Base-by-base conservation (phyloP, 1,140 invertebrate genomes). In the Radopholus similis region DNA sequence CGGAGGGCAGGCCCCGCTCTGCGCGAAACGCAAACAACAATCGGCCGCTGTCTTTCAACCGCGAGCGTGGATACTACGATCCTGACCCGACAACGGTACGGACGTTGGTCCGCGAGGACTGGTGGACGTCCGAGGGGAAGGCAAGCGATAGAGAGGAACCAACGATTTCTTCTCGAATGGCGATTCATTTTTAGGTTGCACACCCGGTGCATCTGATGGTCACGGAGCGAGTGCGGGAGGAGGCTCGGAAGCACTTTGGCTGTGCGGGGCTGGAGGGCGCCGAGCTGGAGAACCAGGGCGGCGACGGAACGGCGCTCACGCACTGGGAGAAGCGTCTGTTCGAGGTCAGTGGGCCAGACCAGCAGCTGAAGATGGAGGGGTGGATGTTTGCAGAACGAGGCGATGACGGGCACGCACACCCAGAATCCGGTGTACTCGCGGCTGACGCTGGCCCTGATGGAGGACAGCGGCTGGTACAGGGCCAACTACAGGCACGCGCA, bases 261-360 rank as follows among this genome's bases (percentile, higher is more conserved):
- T 99, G 95, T 83, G 85, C 88, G 0, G 85, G 86, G 55, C 83
- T 99, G 26, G 94, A 97, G 85, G 95, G 95, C 0, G 95, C 94
- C 1, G 95, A 99, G 83, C 83, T 98, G 37, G 95, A 98, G 85
- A 92, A 98, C 85, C 95, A 98, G 85, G 94, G 94, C 0, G 92
- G 91, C 66, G 91, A 97, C 76, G 95, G 95, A 9, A 98, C 95
- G 0, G 90, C 90, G 0, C 84, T 98, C 9, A 97, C 95, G 1
- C 95, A 99, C 83, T 98, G 95, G 94, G 95, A 97, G 84, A 98
- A 98, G 81, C 84, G 95, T 58, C 88, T 97, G 8, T 95, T 97
- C 84, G 95, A 97, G 54, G 71, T 73, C 30, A 23, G 65, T 73
- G 28, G 44, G 2, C 18, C 1, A 42, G 38, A 42, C 38, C 38